These are phyloP conservation scores for Euglossa dilemma DNA, from an alignment of 1,140 invertebrate species.

Conservation along the genomic window DNA sequence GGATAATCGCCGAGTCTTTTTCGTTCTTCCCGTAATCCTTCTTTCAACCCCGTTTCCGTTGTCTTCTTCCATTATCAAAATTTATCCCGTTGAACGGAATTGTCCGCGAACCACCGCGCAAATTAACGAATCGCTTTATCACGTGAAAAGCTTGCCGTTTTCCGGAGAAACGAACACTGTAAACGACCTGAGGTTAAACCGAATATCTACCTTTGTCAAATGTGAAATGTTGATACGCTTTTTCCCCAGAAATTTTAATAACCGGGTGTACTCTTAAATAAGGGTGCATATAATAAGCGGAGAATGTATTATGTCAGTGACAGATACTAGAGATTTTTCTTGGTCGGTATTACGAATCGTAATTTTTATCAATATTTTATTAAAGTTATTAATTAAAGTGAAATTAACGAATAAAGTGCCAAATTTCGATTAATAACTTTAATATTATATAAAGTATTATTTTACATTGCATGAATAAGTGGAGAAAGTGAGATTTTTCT, in stretches of 20 bases:
- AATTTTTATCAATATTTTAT: too few species aligned
- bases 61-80: not conserved
- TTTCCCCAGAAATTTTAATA: not conserved
- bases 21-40: not conserved
- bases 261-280: not conserved
- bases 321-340: too few species aligned
- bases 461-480: too few species aligned
- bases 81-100: not conserved
- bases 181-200: not conserved
- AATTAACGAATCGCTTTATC: not conserved
- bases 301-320: too few species aligned
- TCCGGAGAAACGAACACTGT: not conserved
- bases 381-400: too few species aligned
- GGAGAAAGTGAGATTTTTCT: too few species aligned
- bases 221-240: not conserved
- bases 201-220: not conserved
- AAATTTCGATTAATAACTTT: too few species aligned
- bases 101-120: not conserved
- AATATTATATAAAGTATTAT: too few species aligned
- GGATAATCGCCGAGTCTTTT: not conserved
- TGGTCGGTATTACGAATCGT: too few species aligned
- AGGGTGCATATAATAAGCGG: too few species aligned
- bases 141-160: not conserved
- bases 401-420: too few species aligned
- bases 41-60: not conserved